Percentiles rank a stretch among this genome's conserved stretches.
These are phyloP conservation scores for Enteromius paludinosus DNA, from an alignment of 2,797 vertebrate species.

Conservation along the genomic window DNA sequence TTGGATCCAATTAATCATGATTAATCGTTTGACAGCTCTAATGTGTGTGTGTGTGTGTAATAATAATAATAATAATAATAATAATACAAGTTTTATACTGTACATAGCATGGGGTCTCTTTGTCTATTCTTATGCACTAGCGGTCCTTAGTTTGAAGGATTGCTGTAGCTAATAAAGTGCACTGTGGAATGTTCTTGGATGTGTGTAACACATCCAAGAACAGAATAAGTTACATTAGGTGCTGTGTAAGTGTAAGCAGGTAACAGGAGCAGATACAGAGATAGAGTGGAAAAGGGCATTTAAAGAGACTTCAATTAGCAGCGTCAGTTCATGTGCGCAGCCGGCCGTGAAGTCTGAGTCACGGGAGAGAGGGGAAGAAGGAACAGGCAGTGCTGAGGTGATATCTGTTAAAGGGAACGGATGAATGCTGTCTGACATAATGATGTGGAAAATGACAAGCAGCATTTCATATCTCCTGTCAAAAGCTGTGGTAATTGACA, in stretches of 20 bases:
- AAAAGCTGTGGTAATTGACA: conserved; percentile 46
- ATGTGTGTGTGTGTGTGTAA: too few relatives aligned
- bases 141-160: not conserved
- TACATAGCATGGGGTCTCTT: not conserved
- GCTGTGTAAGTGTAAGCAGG: conserved; percentile 13
- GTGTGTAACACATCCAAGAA: not conserved
- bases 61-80: not conserved
- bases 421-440: conserved; percentile 38
- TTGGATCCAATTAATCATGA: too few relatives aligned
- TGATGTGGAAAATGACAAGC: conserved; percentile 50
- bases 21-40: too few relatives aligned
- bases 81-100: not conserved
- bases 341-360: conserved; percentile 35
- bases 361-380: not conserved
- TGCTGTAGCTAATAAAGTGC: not conserved
- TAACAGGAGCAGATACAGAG: conserved; percentile 12
- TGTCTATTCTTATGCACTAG: not conserved
- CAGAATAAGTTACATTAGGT: conserved; percentile 10
- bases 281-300: conserved; percentile 32
- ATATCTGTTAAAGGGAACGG: conserved; percentile 14
- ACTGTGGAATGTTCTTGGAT: not conserved
- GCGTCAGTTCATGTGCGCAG: conserved; percentile 49
- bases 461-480: conserved; percentile 37
- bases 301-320: conserved; percentile 49
- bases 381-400: conserved; percentile 10